Base-by-base conservation (phyloP, 2,113 vertebrate genomes). In the Campylorhamphus procurvoides region DNA sequence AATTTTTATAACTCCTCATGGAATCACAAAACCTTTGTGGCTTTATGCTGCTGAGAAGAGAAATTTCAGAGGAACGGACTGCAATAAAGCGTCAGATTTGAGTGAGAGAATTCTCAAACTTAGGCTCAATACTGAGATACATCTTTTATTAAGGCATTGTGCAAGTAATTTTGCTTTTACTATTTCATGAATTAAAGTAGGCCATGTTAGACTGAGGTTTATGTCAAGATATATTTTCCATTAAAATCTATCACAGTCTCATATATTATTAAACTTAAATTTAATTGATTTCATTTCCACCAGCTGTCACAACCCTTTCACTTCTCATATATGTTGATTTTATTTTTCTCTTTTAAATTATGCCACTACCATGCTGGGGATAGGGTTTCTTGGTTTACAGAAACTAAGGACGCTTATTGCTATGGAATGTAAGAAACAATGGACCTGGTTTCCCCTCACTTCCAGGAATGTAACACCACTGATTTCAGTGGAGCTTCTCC, bases 171-270 rank as follows among this genome's bases (percentile, higher is more conserved):
- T 78, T 74, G 25, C 18, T 85, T 93, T 79, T 93, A 35, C 13
- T 88, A 12, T 20, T 86, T 56, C 60, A 3, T 35, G 24, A 94
- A 84, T 64, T 72, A 74, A 84, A 72, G 71, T 29, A 18, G 44
- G 33, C 31, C 11, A 4, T 58, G 6, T 42, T 84, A 93, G 69
- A 62, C 75, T 69, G 66, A 73, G 44, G 15, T 88, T 95, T 90
- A 92, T 27, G 47, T 93, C 87, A 63, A 96, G 64, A 50, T 95
- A 37, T 23, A 15, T 80, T 37, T 93, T 81, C 40, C 52, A 56
- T 87, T 93, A 92, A 82, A 78, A 78, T 93, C 50, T 94, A 77
- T 87, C 92, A 87, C 78, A 68, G 40, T 88, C 93, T 91, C 69
- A 71, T 73, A 33, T 44, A 35, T 90, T 44, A 49, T 27, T 62